A percentile compares a stretch with the other conserved stretches of the same genome.
These are phyloP conservation scores for Helicoverpa armigera DNA, from an alignment of 1,140 invertebrate genomes.

Conservation along the genomic window DNA sequence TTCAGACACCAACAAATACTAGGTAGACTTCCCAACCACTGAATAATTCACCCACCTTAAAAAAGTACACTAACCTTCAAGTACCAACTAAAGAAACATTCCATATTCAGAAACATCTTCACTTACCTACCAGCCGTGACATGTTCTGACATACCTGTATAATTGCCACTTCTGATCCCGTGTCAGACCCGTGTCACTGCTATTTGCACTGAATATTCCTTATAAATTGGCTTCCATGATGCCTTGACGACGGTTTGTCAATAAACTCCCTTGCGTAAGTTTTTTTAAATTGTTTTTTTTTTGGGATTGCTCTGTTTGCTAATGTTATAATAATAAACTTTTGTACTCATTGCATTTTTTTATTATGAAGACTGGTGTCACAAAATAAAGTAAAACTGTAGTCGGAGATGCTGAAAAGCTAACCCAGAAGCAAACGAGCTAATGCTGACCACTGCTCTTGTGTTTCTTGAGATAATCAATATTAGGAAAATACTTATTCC, in stretches of 20 bases:
- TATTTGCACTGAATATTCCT: constrained; percentile 55
- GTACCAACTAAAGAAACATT: neutral
- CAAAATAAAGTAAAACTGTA: too few relatives aligned
- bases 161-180: constrained; percentile 57
- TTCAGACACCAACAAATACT: too few relatives aligned
- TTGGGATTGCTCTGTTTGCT: constrained; percentile 35
- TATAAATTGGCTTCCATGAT: constrained; percentile 57
- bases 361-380: too few relatives aligned
- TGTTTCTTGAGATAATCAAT: too few relatives aligned
- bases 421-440: too few relatives aligned
- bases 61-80: neutral
- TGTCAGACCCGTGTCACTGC: constrained; percentile 59
- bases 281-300: constrained; percentile 39
- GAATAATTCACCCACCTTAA: neutral
- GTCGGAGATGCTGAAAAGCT: too few relatives aligned
- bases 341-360: too few relatives aligned
- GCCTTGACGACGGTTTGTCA: constrained; percentile 53
- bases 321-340: too few relatives aligned
- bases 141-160: constrained; percentile 40
- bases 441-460: too few relatives aligned
- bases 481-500: too few relatives aligned
- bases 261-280: constrained; percentile 42
- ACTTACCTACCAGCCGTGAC: constrained; percentile 47
- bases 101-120: constrained; percentile 24
- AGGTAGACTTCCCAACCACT: too few relatives aligned